Conservation (phyloP, 2,888 invertebrate genomes). For the Drosophila parthenogenetica region DNA sequence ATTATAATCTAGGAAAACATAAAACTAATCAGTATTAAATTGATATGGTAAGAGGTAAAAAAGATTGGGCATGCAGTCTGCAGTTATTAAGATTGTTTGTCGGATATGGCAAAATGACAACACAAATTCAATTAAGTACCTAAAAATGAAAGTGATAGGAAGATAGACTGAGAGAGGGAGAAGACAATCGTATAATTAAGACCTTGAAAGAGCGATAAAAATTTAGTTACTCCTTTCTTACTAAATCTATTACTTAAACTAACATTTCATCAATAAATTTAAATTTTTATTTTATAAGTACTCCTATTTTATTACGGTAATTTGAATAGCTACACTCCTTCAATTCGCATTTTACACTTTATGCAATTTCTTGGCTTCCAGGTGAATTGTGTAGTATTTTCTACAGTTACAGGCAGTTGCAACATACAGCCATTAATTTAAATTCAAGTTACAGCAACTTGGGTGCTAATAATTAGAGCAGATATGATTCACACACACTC, state of each 20-base stretch:
- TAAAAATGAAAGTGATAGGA: not conserved
- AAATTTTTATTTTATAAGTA: slow-evolving; percentile 11
- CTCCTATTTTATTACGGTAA: slow-evolving; percentile 1
- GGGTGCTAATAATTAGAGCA: slow-evolving; percentile 42
- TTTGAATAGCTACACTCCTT: not conserved
- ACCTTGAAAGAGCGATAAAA: slow-evolving; percentile 22
- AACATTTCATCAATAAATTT: slow-evolving; percentile 15
- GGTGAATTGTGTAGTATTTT: slow-evolving; percentile 13
- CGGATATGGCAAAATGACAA: slow-evolving; percentile 11
- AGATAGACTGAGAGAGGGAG: not conserved
- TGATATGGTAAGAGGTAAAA: too few species aligned
- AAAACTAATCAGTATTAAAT: too few species aligned
- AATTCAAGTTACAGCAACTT: slow-evolving; percentile 41
- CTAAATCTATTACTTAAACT: slow-evolving; percentile 4
- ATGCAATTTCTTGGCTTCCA: slow-evolving; percentile 17
- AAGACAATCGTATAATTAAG: slow-evolving; percentile 14
- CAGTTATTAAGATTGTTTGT: slow-evolving; percentile 24
- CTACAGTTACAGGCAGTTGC: slow-evolving; percentile 26
- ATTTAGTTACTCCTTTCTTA: not conserved
- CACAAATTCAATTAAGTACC: slow-evolving; percentile 2
- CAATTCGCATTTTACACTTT: slow-evolving; percentile 2
- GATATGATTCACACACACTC: slow-evolving; percentile 42
- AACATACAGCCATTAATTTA: slow-evolving; percentile 48
- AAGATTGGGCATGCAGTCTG: too few species aligned
- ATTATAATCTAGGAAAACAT: too few species aligned